phyloP scores from a whole-genome alignment of 2,113 vertebrate species.

The Cochlearius cochlearius region DNA sequence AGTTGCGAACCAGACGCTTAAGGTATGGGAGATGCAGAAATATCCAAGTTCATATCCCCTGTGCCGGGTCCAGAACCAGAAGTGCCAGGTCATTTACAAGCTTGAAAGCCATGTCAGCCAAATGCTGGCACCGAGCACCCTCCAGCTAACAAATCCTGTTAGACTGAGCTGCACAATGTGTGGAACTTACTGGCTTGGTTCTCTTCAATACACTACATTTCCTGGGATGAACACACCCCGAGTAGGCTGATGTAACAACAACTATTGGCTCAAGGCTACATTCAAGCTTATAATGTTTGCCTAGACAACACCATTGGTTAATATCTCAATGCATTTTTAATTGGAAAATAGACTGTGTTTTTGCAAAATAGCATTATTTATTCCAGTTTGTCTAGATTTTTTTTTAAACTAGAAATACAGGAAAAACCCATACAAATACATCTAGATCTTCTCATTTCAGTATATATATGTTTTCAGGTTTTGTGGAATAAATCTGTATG shows the following conservation, averaged over 20 bases:
- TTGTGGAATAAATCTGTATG: neutral
- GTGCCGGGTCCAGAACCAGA: neutral
- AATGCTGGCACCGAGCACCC: neutral
- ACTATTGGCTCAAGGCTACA: neutral
- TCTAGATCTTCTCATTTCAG: neutral
- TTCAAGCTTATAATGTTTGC: neutral
- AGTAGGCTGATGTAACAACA: neutral
- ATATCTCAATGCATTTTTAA: neutral
- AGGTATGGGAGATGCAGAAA: neutral
- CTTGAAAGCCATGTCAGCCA: neutral
- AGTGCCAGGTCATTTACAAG: neutral
- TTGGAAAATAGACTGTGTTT: neutral
- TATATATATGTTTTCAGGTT: neutral
- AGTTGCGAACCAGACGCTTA: neutral
- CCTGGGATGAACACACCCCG: neutral
- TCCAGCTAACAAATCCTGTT: neutral
- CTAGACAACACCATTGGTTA: neutral
- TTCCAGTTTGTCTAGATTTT: neutral
- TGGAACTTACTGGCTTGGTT: neutral
- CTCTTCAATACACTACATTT: neutral
- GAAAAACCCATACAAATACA: accelerated
- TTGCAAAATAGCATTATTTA: neutral
- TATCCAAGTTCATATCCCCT: neutral
- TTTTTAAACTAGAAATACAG: neutral
- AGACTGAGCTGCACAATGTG: neutral